phyloP scores from a whole-genome alignment of 2,113 vertebrate species.

The Piaya cayana region DNA sequence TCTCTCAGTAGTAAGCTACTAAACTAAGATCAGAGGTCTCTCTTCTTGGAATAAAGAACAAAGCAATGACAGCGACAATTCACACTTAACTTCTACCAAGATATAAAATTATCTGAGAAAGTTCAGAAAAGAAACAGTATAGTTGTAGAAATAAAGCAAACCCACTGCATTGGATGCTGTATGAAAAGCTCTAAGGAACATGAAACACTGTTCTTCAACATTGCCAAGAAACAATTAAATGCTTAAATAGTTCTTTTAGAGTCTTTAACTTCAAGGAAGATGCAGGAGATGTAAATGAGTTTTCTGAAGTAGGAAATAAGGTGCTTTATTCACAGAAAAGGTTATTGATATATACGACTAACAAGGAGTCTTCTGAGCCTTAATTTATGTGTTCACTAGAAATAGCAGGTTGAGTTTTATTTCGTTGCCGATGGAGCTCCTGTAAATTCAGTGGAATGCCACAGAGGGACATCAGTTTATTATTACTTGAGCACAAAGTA shows the following conservation, averaged over 20 bases:
- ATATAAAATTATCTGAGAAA: neutral
- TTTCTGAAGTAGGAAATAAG: neutral
- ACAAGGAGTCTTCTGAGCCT: neutral
- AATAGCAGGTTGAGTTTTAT: slow-evolving; percentile 4
- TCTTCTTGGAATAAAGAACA: neutral
- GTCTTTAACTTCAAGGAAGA: neutral
- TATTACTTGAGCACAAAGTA: slow-evolving; percentile 18
- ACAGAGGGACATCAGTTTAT: neutral
- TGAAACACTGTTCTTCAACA: neutral
- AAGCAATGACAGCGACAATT: neutral
- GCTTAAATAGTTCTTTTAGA: neutral
- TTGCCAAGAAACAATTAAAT: neutral
- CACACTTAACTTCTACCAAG: neutral
- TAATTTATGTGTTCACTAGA: neutral
- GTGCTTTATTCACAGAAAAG: neutral
- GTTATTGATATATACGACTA: neutral
- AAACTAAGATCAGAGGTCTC: neutral
- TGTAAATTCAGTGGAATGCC: slow-evolving; percentile 37
- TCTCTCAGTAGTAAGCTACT: neutral
- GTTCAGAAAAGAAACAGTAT: neutral
- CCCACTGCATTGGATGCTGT: neutral
- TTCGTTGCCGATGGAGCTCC: neutral
- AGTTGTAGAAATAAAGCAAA: neutral
- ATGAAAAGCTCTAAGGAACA: neutral
- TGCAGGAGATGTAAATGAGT: neutral